Evolutionary conservation across 2,797 vertebrate species (phyloP).

Genomic region (Phataginus tricuspis): DNA sequence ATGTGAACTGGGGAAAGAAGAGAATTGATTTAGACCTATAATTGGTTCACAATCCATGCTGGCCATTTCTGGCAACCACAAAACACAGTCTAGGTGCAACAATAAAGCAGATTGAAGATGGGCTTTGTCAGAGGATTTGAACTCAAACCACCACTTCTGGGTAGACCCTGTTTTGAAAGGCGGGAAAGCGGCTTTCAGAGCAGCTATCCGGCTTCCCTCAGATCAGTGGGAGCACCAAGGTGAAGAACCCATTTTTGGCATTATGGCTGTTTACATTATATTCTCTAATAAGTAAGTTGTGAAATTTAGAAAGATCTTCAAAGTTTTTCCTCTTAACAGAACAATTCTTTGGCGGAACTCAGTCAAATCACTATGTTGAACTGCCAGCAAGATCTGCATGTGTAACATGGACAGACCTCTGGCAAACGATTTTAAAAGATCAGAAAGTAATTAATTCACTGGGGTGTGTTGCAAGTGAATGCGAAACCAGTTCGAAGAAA

Average conservation of each 20-base stretch:
- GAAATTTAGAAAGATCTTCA: not conserved
- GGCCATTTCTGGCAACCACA: not conserved
- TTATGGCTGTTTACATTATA: not conserved
- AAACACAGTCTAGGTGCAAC: not conserved
- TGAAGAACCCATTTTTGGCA: not conserved
- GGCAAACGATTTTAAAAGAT: not conserved
- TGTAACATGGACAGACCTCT: not conserved
- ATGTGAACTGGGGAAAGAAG: constrained; percentile 27
- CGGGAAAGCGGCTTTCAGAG: not conserved
- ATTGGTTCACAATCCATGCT: constrained; percentile 22
- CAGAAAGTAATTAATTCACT: not conserved
- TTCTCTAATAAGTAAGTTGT: not conserved
- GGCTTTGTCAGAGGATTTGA: not conserved
- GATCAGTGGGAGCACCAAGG: not conserved
- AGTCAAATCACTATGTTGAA: not conserved
- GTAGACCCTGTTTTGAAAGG: not conserved
- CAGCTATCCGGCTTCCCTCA: not conserved
- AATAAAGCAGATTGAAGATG: not conserved
- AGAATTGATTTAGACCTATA: not conserved
- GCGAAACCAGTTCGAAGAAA: not conserved
- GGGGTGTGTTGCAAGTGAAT: too few species aligned
- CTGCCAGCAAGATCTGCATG: not conserved
- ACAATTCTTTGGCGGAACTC: not conserved
- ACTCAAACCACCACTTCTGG: not conserved
- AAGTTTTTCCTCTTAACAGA: not conserved